Base-by-base conservation (phyloP, 2,113 vertebrate species). In the Mus pahari region DNA sequence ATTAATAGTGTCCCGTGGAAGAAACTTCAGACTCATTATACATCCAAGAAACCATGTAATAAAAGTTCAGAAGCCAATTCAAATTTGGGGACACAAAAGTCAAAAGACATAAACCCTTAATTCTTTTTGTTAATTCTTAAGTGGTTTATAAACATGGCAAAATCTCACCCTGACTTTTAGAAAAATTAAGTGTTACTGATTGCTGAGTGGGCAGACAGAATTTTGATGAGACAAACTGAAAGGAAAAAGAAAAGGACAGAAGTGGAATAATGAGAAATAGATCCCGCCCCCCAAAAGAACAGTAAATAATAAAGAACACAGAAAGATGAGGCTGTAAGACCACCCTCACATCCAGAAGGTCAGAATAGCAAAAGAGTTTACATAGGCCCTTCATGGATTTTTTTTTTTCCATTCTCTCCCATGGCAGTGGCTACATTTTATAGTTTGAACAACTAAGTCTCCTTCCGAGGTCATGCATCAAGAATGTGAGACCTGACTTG, bases 11-110 rank as follows among this genome's bases (percentile, higher is more conserved):
- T 14, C 48, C 48, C n/a, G 4, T 82, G 6, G 31, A 28, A 86
- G 75, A 79, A 96, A 90, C 91, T 26, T 93, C 13, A 53, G 42
- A 86, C 16, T 81, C n/a, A 16, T 53, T 89, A 77, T 22, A 94
- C 14, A 39, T 45, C 71, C 50, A 66, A 66, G 89, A 92, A 64
- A 45, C 1, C 3, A 62, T 31, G 36, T 66, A 92, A 79, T 9
- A 1, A 33, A 39, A 64, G 45, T 86, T 82, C 78, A 90, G 70
- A 93, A 94, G 28, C 14, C 45, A 89, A 79, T 19, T 93, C n/a
- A 86, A 95, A 91, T 33, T 20, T 78, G 31, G n/a, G 24, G 13
- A 95, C 5, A 45, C 9, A 14, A 1, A 19, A 81, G 6, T 66
- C 39, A 36, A n/a, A 93, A 79, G 58, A 87, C 9, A 12, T n/a